These are phyloP conservation scores for Amphipoea oculea DNA, from an alignment of 2,888 invertebrate genomes.

Conservation along the genomic window DNA sequence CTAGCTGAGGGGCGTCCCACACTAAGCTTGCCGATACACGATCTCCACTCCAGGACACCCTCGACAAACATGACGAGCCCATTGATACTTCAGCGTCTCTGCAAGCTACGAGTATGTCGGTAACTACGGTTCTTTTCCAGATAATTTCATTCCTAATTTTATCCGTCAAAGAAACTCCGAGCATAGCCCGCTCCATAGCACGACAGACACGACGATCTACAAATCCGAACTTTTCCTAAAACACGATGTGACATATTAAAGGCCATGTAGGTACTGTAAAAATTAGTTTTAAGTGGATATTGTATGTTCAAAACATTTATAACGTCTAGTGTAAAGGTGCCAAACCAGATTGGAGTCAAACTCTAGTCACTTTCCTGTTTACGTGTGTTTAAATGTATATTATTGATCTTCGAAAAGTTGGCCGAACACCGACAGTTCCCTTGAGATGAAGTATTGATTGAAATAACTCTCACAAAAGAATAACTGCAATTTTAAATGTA, in stretches of 20 bases:
- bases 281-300: slow-evolving; percentile 44
- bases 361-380: slow-evolving; percentile 75
- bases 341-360: slow-evolving; percentile 81
- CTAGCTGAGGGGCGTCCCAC: no score
- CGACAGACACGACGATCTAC: background rate
- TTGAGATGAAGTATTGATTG: background rate
- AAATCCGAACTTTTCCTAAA: background rate
- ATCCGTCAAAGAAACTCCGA: no score
- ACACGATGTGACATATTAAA: background rate
- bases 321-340: slow-evolving; percentile 71
- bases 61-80: no score
- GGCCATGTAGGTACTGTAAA: slow-evolving; percentile 16
- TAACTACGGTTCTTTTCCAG: no score
- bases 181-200: no score
- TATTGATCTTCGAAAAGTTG: slow-evolving; percentile 21
- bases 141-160: no score
- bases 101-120: no score
- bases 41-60: no score
- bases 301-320: slow-evolving; percentile 62
- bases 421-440: background rate
- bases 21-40: no score
- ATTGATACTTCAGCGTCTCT: no score
- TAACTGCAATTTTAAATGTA: background rate
- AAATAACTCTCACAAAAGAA: background rate
- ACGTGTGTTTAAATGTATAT: slow-evolving; percentile 61